Percentiles rank a stretch among this genome's conserved stretches.
phyloP scores from a whole-genome alignment of 2,888 invertebrate genomes.

The Synanthedon andrenaeformis region DNA sequence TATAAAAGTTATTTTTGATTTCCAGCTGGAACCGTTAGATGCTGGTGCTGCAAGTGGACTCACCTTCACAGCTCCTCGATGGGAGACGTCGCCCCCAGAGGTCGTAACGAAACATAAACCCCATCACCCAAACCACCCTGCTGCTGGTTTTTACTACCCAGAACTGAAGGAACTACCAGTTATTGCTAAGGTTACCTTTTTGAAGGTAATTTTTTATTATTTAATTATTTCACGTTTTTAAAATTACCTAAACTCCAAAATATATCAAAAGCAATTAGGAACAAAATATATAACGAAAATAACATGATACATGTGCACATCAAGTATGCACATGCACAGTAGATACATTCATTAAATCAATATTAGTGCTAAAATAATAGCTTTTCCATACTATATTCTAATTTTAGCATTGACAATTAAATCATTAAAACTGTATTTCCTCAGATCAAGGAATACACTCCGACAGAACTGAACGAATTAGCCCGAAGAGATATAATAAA shows the following conservation, averaged over 20 bases:
- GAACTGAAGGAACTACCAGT: slow-evolving; percentile 83
- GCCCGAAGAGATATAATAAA: slow-evolving; percentile 38
- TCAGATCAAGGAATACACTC: slow-evolving; percentile 54
- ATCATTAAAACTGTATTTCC: no score
- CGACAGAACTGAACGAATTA: slow-evolving; percentile 50
- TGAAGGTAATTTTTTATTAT: slow-evolving; percentile 72
- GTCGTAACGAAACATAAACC: slow-evolving; percentile 85
- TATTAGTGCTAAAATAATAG: no score
- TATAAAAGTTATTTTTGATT: background rate
- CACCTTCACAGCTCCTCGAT: slow-evolving; percentile 93
- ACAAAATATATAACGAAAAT: background rate
- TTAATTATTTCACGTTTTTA: background rate
- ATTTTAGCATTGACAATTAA: no score
- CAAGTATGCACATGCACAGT: no score
- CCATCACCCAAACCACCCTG: slow-evolving; percentile 85
- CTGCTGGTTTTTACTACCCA: slow-evolving; percentile 93
- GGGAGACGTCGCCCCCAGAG: slow-evolving; percentile 88
- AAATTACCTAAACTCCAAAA: background rate
- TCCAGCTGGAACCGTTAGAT: slow-evolving; percentile 86
- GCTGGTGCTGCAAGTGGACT: slow-evolving; percentile 93
- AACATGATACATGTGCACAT: background rate
- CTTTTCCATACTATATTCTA: no score
- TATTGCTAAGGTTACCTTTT: slow-evolving; percentile 86
- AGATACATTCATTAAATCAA: no score
- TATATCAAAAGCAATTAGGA: background rate